These are phyloP conservation scores for Cochlearius cochlearius DNA, from an alignment of 2,113 vertebrate genomes.

Conservation along the genomic window DNA sequence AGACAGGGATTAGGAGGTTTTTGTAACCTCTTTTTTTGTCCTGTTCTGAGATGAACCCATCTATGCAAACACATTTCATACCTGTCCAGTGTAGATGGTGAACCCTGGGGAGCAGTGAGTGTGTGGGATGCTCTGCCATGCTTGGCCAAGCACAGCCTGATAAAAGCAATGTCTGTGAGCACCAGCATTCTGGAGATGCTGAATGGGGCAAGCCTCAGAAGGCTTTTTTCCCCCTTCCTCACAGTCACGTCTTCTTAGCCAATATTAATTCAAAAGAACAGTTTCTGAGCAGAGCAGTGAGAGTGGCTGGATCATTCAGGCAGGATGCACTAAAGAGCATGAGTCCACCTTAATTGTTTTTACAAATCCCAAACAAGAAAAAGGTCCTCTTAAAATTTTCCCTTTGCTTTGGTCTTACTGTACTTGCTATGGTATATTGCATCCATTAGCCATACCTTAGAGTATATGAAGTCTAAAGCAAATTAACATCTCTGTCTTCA, in stretches of 20 bases:
- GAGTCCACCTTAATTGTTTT: not conserved
- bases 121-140: not conserved
- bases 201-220: not conserved
- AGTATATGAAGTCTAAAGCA: not conserved
- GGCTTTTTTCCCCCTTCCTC: rapidly evolving
- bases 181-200: not conserved
- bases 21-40: not conserved
- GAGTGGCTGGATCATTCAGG: not conserved
- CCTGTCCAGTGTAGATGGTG: not conserved
- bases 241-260: not conserved
- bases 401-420: not conserved
- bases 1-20: not conserved
- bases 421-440: not conserved
- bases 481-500: not conserved
- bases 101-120: not conserved
- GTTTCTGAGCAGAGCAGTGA: not conserved
- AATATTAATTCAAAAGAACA: not conserved
- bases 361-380: not conserved
- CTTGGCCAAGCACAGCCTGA: not conserved
- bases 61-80: not conserved
- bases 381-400: not conserved
- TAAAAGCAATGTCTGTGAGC: not conserved
- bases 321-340: not conserved
- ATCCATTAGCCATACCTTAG: not conserved
- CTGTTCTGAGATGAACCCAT: not conserved